Evolutionary conservation across 2,113 vertebrate species (phyloP), one percentile per base, ranked within the genome.

Genomic region (Nanorana parkeri): DNA sequence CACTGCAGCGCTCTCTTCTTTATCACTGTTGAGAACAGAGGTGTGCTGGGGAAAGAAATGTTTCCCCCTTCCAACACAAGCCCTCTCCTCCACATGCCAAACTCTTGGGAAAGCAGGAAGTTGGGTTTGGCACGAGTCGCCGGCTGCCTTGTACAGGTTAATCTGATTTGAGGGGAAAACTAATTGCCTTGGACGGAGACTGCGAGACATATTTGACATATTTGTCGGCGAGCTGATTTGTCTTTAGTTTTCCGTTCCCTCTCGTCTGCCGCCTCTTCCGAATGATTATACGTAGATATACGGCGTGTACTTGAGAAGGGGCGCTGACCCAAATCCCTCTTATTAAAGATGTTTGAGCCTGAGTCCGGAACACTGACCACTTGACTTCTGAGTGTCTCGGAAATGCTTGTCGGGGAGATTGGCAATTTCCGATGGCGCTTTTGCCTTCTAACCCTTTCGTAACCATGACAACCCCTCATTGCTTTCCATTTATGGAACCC

Each of bases 81-180:
- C 55, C n/a, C 58, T 2, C 17, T 72, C 20, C 71, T 71, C 83
- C 65, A 76, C 5, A 71, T 58, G 83, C 86, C 88, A 91, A 89
- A 68, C 16, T 78, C 86, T 85, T 17, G 86, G 86, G 83, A 85
- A 87, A 88, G 80, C 77, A 87, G 90, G 81, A 85, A 84, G 84
- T 81, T 26, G 16, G 84, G 77, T 84, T 83, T 87, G 82, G 83
- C 88, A 87, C 15, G 10, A 29, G 63, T 23, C 68, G 75, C 75
- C 2, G 0, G 66, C 54, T 73, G 21, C 67, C 80, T 68, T 86
- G 85, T 68, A 28, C 13, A n/a, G 82, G 86, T 81, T 84, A 81
- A 90, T 86, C 85, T 88, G 83, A 7, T 11, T 84, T 84, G 63
- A 61, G 83, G 21, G 52, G 36, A 21, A 69, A 67, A 75, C 28